Base-by-base conservation (phyloP, 2,797 vertebrate genomes). In the Eulemur coronatus region DNA sequence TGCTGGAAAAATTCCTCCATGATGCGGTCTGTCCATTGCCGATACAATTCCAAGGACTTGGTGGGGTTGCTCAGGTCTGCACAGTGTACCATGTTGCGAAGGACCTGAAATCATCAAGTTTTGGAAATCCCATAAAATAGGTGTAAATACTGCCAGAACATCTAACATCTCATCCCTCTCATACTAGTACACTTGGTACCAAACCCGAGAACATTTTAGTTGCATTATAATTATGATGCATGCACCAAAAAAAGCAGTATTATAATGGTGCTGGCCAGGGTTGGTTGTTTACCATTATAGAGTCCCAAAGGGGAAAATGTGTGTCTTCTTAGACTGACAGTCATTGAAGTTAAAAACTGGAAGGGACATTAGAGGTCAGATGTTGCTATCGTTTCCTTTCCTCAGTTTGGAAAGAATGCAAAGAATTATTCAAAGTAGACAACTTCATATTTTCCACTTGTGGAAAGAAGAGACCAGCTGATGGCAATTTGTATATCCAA, bases 1-100 rank as follows among this genome's bases (percentile, higher is more conserved):
- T 99, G 99, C 96, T 99, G 99, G 99, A 99, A 99, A 98, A 99
- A 99, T 98, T 99, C 99, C 3, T 99, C 99, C 99, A 99, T 99
- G 98, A 99, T 99, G 92, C 99, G 98, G 98, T 99, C 99, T 0
- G 99, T 99, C 99, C 99, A 99, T 97, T 99, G 99, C 28, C 99
- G 99, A 98, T 99, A 99, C 91, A 99, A 98, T 96, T 99, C 99
- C 98, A 99, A 98, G 5, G 99, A 99, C 97, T 99, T 99, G 88
- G 99, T 99, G 94, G 99, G 99, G 95, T 99, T 99, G 96, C 99
- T 99, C 97, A 99, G 98, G 97, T 99, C 99, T 0, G 99, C 99
- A 92, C 99, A 99, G 97, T 99, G 99, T 59, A 99, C 99, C 99
- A 99, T 99, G 93, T 99, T 99, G 63, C 99, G 99, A 98, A 99